A percentile compares a stretch with the other conserved stretches of the same genome.
These are phyloP conservation scores for Muricea muricata DNA, from an alignment of 92 coral and sea anemone genomes.

Conservation along the genomic window DNA sequence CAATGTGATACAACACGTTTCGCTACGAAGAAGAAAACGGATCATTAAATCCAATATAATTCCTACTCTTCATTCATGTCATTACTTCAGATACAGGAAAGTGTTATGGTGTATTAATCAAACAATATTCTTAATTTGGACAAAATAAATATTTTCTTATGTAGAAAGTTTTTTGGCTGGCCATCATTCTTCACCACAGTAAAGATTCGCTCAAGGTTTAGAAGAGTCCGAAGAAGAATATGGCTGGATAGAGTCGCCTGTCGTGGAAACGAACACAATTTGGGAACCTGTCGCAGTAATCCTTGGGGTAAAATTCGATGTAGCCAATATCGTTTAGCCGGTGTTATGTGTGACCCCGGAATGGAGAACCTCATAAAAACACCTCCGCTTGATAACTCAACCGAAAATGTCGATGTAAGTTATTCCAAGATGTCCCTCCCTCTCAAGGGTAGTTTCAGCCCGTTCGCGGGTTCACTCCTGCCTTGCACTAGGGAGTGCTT, in stretches of 20 bases:
- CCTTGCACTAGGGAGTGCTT: too few species aligned
- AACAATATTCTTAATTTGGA: too few species aligned
- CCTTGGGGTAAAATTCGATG: slow-evolving; percentile 81
- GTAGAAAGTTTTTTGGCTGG: slow-evolving; percentile 11
- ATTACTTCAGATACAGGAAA: too few species aligned
- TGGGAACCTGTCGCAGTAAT: slow-evolving; percentile 67
- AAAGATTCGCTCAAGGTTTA: background rate
- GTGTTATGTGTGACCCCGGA: slow-evolving; percentile 74
- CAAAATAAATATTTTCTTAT: background rate
- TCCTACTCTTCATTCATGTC: too few species aligned
- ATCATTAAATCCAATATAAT: too few species aligned
- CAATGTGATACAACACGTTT: too few species aligned
- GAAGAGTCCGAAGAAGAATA: slow-evolving; percentile 9
- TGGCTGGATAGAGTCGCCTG: slow-evolving; percentile 83
- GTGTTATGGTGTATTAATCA: too few species aligned
- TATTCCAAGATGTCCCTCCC: too few species aligned
- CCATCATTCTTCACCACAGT: background rate
- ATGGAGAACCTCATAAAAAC: slow-evolving; percentile 48
- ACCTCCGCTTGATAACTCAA: slow-evolving; percentile 69
- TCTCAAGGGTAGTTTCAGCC: too few species aligned
- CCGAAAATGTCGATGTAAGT: slow-evolving; percentile 31
- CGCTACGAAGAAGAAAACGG: too few species aligned
- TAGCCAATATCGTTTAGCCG: slow-evolving; percentile 68
- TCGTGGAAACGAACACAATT: slow-evolving; percentile 72
- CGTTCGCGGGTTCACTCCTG: too few species aligned